Evolutionary conservation across 2,888 invertebrate genomes (phyloP).

Genomic region (Apantesis nais): DNA sequence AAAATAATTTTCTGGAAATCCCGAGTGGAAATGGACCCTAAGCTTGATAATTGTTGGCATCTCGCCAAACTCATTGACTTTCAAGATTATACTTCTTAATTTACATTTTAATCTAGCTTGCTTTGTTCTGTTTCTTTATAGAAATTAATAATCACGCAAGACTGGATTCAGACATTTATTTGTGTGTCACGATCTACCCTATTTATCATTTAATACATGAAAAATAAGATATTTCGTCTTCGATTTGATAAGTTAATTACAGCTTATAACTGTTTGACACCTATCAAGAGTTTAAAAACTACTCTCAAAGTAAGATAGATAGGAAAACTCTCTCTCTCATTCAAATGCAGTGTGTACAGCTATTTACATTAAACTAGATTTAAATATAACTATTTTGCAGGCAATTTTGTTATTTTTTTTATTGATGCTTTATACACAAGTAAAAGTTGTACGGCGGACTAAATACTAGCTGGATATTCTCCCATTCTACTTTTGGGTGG

Average conservation of each 20-base stretch:
- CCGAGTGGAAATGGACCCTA: slow-evolving; percentile 4
- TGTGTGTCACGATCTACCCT: not conserved
- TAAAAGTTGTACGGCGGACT: too few relatives aligned
- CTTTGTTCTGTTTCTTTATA: slow-evolving; percentile 8
- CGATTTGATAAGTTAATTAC: not conserved
- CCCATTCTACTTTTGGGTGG: too few relatives aligned
- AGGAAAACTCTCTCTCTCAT: too few relatives aligned
- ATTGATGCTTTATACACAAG: too few relatives aligned
- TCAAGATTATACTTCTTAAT: slow-evolving; percentile 29
- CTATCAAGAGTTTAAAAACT: too few relatives aligned
- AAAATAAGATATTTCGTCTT: not conserved
- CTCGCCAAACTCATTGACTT: slow-evolving; percentile 42
- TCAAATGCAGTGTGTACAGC: too few relatives aligned
- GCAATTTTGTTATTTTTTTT: too few relatives aligned
- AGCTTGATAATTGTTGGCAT: slow-evolving; percentile 40
- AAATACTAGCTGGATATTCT: too few relatives aligned
- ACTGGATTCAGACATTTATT: not conserved
- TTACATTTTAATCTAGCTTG: slow-evolving; percentile 27
- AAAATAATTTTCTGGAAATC: slow-evolving; percentile 7
- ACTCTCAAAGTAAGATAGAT: too few relatives aligned
- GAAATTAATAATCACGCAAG: not conserved
- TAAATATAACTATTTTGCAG: too few relatives aligned
- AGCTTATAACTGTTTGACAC: not conserved
- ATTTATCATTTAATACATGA: not conserved
- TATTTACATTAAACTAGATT: too few relatives aligned